Evolutionary conservation across 1,140 invertebrate genomes (phyloP).

Genomic region (Musca vetustissima): DNA sequence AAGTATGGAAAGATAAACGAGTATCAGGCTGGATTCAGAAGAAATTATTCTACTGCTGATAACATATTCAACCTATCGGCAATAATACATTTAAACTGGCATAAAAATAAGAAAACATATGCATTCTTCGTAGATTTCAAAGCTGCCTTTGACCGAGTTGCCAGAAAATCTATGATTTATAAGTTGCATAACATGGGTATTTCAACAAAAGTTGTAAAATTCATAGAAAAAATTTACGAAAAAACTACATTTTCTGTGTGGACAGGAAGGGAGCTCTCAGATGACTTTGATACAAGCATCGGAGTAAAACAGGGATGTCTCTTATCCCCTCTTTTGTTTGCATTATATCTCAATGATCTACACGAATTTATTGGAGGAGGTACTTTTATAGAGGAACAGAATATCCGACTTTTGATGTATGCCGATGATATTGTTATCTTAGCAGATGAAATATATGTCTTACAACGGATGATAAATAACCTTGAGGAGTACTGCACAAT

Average conservation of each 20-base stretch:
- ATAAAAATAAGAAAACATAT: neutral
- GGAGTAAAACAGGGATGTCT: neutral
- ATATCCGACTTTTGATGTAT: neutral
- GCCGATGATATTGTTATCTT: neutral
- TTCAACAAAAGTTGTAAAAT: neutral
- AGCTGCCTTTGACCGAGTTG: neutral
- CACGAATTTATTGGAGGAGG: neutral
- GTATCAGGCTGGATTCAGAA: neutral
- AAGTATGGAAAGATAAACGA: neutral
- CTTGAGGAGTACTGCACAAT: neutral
- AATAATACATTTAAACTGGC: neutral
- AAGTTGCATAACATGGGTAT: neutral
- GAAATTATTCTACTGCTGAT: neutral
- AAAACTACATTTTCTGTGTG: neutral
- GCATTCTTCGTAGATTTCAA: constrained; percentile 1
- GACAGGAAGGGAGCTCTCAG: neutral
- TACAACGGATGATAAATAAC: neutral
- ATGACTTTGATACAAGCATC: neutral
- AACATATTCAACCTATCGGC: neutral
- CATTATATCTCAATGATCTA: neutral
- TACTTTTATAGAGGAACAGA: neutral
- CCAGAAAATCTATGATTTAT: neutral
- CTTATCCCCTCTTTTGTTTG: neutral
- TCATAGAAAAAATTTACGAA: neutral
- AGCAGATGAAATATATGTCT: neutral